Evolutionary conservation across 2,797 vertebrate genomes (phyloP).

Genomic region (Amazona ochrocephala): DNA sequence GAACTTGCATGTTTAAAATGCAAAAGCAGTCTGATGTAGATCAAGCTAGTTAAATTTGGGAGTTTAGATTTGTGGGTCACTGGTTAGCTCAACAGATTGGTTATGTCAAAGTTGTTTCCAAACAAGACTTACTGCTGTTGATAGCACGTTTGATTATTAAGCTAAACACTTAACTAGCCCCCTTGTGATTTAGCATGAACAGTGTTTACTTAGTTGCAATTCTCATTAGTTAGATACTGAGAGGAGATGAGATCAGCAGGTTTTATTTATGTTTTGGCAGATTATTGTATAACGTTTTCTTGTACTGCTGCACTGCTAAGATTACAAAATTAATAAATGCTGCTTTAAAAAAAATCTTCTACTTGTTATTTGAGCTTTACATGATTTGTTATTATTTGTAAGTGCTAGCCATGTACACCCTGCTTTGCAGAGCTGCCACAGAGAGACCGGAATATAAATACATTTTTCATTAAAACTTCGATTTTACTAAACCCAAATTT

Average conservation of each 20-base stretch:
- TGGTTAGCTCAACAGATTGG: background rate
- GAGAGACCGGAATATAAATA: background rate
- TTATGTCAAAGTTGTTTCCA: slow-evolving; percentile 11
- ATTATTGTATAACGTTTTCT: background rate
- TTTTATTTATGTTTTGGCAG: slow-evolving; percentile 30
- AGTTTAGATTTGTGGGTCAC: background rate
- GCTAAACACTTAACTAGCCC: background rate
- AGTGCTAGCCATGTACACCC: background rate
- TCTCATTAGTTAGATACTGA: slow-evolving; percentile 18
- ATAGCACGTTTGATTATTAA: background rate
- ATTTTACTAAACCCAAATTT: background rate
- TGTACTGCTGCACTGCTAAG: background rate
- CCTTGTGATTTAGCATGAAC: background rate
- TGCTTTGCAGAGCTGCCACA: background rate
- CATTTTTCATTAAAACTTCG: background rate
- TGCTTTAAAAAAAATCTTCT: background rate
- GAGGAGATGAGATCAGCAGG: slow-evolving; percentile 7
- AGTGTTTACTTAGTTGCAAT: slow-evolving; percentile 19
- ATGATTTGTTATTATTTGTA: background rate
- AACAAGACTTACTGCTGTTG: background rate
- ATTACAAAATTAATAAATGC: background rate
- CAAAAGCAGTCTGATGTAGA: background rate
- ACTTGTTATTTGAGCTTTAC: background rate
- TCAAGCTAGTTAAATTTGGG: background rate
- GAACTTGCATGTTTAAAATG: background rate